A percentile compares a stretch with the other conserved stretches of the same genome.
Evolutionary conservation across 1,140 invertebrate species (phyloP).

Genomic region (Tetramorium simillimum): DNA sequence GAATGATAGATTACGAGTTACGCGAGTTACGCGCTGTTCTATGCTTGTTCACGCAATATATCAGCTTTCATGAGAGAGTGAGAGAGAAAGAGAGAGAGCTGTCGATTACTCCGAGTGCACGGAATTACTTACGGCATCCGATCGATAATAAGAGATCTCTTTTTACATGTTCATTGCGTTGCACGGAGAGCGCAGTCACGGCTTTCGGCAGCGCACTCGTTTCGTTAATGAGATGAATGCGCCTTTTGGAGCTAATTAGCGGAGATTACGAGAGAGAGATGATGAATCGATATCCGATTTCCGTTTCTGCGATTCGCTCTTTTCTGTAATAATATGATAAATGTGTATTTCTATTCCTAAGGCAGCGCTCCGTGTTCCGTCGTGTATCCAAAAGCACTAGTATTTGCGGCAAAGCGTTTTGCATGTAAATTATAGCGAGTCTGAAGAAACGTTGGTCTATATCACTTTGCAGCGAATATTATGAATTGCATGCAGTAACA

Average conservation of each 20-base stretch:
- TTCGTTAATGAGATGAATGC: slow-evolving; percentile 54
- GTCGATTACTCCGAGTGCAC: slow-evolving; percentile 55
- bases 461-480: slow-evolving; percentile 5
- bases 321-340: slow-evolving; percentile 59
- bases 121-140: slow-evolving; percentile 57
- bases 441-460: not conserved
- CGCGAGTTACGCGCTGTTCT: slow-evolving; percentile 23
- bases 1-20: slow-evolving; percentile 22
- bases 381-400: slow-evolving; percentile 12
- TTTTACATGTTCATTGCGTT: slow-evolving; percentile 56
- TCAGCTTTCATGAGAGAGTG: slow-evolving; percentile 7
- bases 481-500: slow-evolving; percentile 45
- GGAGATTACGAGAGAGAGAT: slow-evolving; percentile 53
- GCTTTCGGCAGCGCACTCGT: slow-evolving; percentile 52
- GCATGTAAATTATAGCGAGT: slow-evolving; percentile 24
- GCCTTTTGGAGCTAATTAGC: slow-evolving; percentile 56
- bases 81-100: slow-evolving; percentile 14
- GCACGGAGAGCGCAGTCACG: slow-evolving; percentile 45
- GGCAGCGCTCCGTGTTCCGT: slow-evolving; percentile 54
- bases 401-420: slow-evolving; percentile 38
- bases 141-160: slow-evolving; percentile 57
- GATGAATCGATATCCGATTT: slow-evolving; percentile 59
- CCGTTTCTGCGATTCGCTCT: slow-evolving; percentile 58
- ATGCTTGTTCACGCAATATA: slow-evolving; percentile 12
- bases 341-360: slow-evolving; percentile 58